These are phyloP conservation scores for Urocitellus parryii DNA, from an alignment of 2,113 vertebrate genomes.

Conservation along the genomic window DNA sequence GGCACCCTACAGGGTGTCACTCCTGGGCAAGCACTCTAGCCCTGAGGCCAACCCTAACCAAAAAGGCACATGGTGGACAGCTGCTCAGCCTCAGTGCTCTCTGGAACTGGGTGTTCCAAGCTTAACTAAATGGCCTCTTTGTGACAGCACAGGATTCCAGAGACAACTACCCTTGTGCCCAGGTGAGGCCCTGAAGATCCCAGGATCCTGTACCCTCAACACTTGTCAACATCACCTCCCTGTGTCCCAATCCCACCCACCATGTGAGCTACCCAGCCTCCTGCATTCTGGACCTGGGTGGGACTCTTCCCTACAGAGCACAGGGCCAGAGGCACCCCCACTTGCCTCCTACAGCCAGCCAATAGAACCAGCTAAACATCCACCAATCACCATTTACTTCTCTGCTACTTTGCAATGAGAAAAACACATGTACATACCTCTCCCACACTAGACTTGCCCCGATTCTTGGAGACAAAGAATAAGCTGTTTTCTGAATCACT, in stretches of 20 bases:
- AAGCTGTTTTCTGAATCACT: background rate
- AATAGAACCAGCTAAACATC: background rate
- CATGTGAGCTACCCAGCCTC: background rate
- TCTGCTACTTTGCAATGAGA: background rate
- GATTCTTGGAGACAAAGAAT: background rate
- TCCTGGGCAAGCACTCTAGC: background rate
- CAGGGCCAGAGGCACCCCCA: background rate
- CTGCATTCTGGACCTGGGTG: background rate
- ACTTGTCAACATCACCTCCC: background rate
- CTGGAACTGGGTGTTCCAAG: background rate
- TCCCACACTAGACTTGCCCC: too few relatives aligned
- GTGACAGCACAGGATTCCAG: background rate
- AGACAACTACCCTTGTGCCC: background rate
- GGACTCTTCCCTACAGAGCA: background rate
- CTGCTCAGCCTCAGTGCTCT: background rate
- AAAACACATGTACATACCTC: background rate
- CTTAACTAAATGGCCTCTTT: background rate
- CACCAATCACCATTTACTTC: background rate
- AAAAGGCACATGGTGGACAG: background rate
- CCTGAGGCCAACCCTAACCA: background rate
- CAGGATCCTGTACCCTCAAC: background rate
- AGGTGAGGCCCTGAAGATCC: background rate
- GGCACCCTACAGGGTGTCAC: background rate
- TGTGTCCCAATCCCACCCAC: background rate
- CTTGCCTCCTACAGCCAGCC: background rate